phyloP scores from a whole-genome alignment of 2,888 invertebrate species.

The Rotaria sp. region DNA sequence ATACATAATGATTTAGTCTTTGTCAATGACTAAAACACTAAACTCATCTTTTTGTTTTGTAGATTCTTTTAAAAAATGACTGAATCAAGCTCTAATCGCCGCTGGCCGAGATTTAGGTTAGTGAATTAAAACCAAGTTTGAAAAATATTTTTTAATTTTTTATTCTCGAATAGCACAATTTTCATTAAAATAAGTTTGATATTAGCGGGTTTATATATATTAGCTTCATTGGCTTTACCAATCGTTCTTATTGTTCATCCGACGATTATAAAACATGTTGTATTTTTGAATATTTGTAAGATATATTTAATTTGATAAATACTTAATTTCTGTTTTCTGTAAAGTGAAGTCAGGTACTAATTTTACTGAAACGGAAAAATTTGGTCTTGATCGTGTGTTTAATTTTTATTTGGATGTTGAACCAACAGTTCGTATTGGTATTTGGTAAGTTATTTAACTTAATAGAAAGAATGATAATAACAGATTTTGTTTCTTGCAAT shows the following conservation, averaged over 20 bases:
- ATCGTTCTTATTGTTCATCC: not conserved
- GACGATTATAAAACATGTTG: not conserved
- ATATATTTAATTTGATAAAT: not conserved
- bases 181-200: not conserved
- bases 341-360: not conserved
- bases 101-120: not conserved
- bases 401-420: slow-evolving; percentile 39
- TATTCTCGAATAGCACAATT: not conserved
- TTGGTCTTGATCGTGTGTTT: slow-evolving; percentile 28
- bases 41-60: not conserved
- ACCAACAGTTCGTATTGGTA: slow-evolving; percentile 28
- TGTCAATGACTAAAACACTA: too few relatives aligned
- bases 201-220: not conserved
- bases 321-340: not conserved
- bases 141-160: not conserved
- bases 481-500: too few relatives aligned
- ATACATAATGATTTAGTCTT: not conserved
- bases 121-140: not conserved
- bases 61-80: not conserved
- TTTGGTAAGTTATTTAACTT: slow-evolving; percentile 29
- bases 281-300: slow-evolving; percentile 24
- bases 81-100: not conserved
- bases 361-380: slow-evolving; percentile 25
- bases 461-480: not conserved
- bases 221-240: not conserved